phyloP scores from a whole-genome alignment of 2,113 vertebrate species.

The Tragelaphus imberbis region DNA sequence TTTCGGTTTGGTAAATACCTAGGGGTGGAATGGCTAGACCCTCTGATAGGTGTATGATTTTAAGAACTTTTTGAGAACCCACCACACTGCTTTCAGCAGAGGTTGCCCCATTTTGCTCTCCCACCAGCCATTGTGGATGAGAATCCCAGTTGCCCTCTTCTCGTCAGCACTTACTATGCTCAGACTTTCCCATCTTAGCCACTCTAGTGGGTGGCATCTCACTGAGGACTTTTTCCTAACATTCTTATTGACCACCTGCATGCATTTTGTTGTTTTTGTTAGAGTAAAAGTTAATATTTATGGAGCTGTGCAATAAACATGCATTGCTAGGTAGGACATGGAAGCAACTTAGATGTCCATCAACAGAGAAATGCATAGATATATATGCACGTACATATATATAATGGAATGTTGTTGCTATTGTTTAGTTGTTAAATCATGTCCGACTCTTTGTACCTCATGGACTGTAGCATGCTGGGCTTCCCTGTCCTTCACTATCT shows the following conservation, averaged over 20 bases:
- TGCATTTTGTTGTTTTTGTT: background rate
- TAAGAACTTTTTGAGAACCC: background rate
- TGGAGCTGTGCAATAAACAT: background rate
- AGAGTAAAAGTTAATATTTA: background rate
- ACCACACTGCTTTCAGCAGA: background rate
- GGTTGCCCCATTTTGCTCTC: too few species aligned
- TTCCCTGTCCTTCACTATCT: background rate
- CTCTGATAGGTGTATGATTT: accelerated
- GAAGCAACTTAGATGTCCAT: background rate
- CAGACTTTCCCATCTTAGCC: background rate
- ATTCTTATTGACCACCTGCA: background rate
- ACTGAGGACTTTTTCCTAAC: background rate
- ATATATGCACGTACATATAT: background rate
- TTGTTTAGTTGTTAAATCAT: background rate
- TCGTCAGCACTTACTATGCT: background rate
- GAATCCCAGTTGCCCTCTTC: background rate
- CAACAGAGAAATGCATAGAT: background rate
- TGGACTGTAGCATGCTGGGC: background rate
- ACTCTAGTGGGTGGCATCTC: background rate
- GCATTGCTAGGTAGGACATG: background rate
- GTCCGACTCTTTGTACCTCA: background rate
- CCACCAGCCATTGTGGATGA: background rate
- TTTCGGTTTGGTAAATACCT: background rate
- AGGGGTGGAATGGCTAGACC: background rate
- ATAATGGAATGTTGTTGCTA: background rate